A percentile compares a stretch with the other conserved stretches of the same genome.
These are phyloP conservation scores for Adineta ricciae DNA, from an alignment of 2,888 invertebrate species.

Conservation along the genomic window DNA sequence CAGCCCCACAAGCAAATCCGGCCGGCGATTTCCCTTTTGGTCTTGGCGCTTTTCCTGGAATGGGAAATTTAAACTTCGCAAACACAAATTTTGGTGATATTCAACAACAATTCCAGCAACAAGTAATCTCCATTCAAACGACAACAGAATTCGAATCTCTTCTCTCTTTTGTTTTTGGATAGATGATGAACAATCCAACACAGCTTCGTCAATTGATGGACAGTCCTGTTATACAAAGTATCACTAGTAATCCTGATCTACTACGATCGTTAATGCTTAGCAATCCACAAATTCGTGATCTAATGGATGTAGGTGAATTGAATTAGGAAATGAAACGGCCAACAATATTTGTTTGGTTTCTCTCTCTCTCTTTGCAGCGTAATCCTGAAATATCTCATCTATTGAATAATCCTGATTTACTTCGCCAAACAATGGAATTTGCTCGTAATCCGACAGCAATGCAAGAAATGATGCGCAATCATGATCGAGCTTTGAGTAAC, in stretches of 20 bases:
- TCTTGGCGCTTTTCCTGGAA: neutral
- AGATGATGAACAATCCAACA: conserved; percentile 29
- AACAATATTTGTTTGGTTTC: conserved; percentile 37
- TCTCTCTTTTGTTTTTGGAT: neutral
- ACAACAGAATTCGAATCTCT: no score
- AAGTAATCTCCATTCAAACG: neutral
- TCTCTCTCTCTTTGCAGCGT: conserved; percentile 61
- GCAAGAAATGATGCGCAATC: conserved; percentile 90
- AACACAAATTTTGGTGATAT: conserved; percentile 23
- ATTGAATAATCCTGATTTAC: conserved; percentile 84
- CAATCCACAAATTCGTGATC: conserved; percentile 92
- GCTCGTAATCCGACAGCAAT: conserved; percentile 92
- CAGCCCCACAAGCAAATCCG: neutral
- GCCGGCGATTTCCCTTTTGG: neutral
- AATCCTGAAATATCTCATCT: conserved; percentile 97
- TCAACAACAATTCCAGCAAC: conserved; percentile 13
- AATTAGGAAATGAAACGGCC: no score
- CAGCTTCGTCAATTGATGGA: conserved; percentile 65
- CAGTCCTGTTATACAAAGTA: conserved; percentile 81
- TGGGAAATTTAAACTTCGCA: conserved; percentile 23
- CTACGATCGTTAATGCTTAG: conserved; percentile 80
- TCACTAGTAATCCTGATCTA: conserved; percentile 89
- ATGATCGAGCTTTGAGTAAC: conserved; percentile 90
- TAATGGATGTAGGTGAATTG: conserved; percentile 58
- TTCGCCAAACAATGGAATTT: conserved; percentile 84